A percentile compares a stretch with the other conserved stretches of the same genome.
Evolutionary conservation across 1,140 invertebrate species (phyloP).

Genomic region (Penaeus vannamei): DNA sequence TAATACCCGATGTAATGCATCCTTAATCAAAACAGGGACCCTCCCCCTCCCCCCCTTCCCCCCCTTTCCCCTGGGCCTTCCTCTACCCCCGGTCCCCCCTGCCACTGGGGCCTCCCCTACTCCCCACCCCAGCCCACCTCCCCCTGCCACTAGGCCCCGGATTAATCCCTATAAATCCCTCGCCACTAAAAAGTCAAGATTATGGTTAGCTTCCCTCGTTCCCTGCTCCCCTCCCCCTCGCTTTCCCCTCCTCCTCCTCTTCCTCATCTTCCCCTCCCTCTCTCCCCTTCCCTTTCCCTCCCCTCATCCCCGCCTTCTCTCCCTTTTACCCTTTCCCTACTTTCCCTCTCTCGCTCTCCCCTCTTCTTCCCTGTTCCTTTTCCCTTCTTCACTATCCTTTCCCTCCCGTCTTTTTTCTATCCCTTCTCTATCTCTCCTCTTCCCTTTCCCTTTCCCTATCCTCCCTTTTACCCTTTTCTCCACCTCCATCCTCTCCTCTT

Average conservation of each 20-base stretch:
- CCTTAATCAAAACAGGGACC: slow-evolving; percentile 47
- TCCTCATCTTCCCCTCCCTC: slow-evolving; percentile 23
- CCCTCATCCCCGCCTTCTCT: not conserved
- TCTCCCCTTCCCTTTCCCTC: not conserved
- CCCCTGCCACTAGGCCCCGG: not conserved
- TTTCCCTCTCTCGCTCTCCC: not conserved
- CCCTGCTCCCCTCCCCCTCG: not conserved
- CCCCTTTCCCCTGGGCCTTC: not conserved
- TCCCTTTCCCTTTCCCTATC: no score
- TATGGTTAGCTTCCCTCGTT: slow-evolving; percentile 40
- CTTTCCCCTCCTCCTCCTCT: slow-evolving; percentile 25
- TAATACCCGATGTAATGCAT: slow-evolving; percentile 52
- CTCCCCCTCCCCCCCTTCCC: not conserved
- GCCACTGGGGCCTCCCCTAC: not conserved
- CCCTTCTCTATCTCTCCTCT: not conserved
- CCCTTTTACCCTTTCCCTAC: no score
- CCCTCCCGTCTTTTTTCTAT: not conserved
- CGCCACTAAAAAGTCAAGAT: slow-evolving; percentile 57
- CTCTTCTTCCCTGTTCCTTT: not conserved
- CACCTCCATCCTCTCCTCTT: no score
- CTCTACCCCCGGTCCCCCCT: not conserved
- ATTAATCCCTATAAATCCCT: slow-evolving; percentile 48
- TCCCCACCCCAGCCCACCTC: not conserved
- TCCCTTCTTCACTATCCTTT: not conserved
- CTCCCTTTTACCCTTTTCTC: no score